Evolutionary conservation across 2,797 vertebrate species (phyloP).

Genomic region (Meriones psammophilus): DNA sequence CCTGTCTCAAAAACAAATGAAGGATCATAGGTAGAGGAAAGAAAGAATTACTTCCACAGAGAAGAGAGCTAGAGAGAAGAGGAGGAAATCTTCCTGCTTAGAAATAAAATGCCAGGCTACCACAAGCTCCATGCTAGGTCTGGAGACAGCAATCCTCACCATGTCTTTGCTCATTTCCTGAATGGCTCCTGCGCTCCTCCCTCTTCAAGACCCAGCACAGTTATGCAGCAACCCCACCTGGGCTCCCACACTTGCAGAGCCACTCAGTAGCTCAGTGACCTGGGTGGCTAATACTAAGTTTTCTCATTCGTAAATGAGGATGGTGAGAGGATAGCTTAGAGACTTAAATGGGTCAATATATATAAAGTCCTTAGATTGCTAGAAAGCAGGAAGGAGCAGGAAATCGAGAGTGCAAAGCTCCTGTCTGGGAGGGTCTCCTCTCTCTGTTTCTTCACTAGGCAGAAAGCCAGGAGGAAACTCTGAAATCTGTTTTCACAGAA

Average conservation of each 20-base stretch:
- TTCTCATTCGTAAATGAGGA: conserved; percentile 22
- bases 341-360: conserved; percentile 13
- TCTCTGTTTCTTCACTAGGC: background rate
- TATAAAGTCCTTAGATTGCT: conserved; percentile 13
- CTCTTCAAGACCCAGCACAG: background rate
- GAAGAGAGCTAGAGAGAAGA: background rate
- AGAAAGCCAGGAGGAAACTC: background rate
- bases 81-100: conserved; percentile 10
- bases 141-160: background rate
- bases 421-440: background rate
- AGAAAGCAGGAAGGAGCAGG: background rate
- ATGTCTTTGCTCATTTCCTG: background rate
- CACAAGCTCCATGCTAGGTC: background rate
- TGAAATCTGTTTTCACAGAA: background rate
- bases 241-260: conserved; percentile 20
- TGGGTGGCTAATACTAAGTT: conserved; percentile 9
- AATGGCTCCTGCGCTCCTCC: background rate
- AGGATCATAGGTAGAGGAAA: background rate
- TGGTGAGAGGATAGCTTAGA: conserved; percentile 18
- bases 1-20: background rate
- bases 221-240: background rate
- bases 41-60: background rate
- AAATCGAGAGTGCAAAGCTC: background rate
- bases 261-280: conserved; percentile 10
- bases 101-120: conserved; percentile 27